Evolutionary conservation across 2,113 vertebrate genomes (phyloP), one percentile per base, ranked within the genome.

Genomic region (Psittacus erithacus): DNA sequence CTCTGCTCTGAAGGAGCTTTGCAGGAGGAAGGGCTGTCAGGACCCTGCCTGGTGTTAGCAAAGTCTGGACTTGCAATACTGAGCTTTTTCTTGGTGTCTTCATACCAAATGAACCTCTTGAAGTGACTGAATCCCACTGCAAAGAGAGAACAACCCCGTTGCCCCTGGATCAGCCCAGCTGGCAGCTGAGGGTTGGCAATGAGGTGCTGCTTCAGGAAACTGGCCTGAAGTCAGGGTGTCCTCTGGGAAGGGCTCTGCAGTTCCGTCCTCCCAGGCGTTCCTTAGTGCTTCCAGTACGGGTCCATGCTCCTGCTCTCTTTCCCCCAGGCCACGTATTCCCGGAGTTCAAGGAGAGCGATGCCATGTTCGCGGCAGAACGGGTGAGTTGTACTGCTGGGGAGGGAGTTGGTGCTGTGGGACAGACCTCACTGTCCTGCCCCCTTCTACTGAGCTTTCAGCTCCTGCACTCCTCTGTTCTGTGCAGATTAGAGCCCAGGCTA

Each of bases 321-420:
- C 92, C 64, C 20, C 5, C 93, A 99, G 99, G 99, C 94, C 99
- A 99, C 0, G 98, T 99, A 55, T 99, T 99, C 93, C 99, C 99
- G 0, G 99, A 99, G 89, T 99, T 99, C 96, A 99, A 99, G 93
- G 99, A 99, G 97, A 99, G 99, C 0, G 99, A 99, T 16, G 99
- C 99, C 53, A 99, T 99, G 99, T 99, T 99, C 41, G 98, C 99
- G 17, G 99, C 99, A 0, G 99, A 99, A 91, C 98, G 99, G 97
- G 99, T 99, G 94, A 99, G 99, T 85, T 35, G 62, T 60, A 74
- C 33, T 33, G 20, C 1, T 3, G 24, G 39, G 38, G 20, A 41
- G 16, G 24, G 39, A 55, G 79, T 16, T n/a, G 41, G n/a, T 8
- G 6, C 60, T 63, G 55, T 9, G 14, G 69, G 27, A n/a, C 64